phyloP scores from a whole-genome alignment of 2,888 invertebrate species.

The Pseudococcus jackbeardsleyi region DNA sequence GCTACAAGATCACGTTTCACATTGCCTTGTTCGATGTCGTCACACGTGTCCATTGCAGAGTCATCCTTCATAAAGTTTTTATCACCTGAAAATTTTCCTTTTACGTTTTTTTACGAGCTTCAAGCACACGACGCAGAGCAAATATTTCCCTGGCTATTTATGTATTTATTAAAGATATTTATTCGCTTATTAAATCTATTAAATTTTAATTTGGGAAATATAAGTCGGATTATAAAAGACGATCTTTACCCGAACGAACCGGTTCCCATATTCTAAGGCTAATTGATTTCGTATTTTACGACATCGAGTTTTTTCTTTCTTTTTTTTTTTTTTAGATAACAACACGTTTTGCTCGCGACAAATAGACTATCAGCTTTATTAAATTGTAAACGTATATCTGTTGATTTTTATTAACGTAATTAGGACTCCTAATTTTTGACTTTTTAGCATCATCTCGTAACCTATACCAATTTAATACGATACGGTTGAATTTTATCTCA shows the following conservation, averaged over 20 bases:
- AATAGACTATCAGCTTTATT: background rate
- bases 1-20: no score
- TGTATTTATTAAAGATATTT: no score
- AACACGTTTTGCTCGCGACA: background rate
- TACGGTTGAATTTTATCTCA: background rate
- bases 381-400: conserved; percentile 4
- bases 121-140: no score
- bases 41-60: background rate
- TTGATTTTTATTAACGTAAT: conserved; percentile 17
- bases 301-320: background rate
- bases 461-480: background rate
- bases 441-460: background rate
- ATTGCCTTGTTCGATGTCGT: background rate
- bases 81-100: background rate
- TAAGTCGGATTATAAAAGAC: background rate
- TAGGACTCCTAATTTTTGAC: background rate
- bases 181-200: background rate
- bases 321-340: background rate
- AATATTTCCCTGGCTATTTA: background rate
- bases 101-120: background rate
- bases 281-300: background rate
- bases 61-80: background rate
- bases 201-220: background rate
- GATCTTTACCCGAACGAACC: background rate
- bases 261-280: background rate